phyloP scores from a whole-genome alignment of 2,888 invertebrate species.

The Campoplex capitator region DNA sequence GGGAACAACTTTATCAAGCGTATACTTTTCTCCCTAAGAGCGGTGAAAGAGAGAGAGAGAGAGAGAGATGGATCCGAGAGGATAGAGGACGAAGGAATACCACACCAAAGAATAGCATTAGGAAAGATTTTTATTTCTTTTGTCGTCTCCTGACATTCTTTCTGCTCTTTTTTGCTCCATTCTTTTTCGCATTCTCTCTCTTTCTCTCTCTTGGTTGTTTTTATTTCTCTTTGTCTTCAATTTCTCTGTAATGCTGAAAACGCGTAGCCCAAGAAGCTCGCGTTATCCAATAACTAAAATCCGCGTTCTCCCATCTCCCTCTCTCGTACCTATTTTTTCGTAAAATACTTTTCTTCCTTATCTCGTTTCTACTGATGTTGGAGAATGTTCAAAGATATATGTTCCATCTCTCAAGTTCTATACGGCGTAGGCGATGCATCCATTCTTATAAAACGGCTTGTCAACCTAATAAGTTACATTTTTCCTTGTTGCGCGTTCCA shows the following conservation, averaged over 20 bases:
- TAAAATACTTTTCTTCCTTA: not conserved
- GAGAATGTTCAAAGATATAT: slow-evolving; percentile 2
- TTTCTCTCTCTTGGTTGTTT: not conserved
- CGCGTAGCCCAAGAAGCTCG: slow-evolving; percentile 35
- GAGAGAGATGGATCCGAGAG: slow-evolving; percentile 48
- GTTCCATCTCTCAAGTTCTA: not conserved
- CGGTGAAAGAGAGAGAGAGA: not conserved
- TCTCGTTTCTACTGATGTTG: not conserved
- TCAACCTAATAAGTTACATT: slow-evolving; percentile 60
- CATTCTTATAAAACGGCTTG: slow-evolving; percentile 59
- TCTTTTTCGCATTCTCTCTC: slow-evolving; percentile 2
- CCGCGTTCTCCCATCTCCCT: slow-evolving; percentile 61
- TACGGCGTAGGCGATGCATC: slow-evolving; percentile 37
- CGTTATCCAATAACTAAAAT: slow-evolving; percentile 49
- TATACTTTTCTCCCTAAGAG: slow-evolving; percentile 64
- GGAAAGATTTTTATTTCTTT: slow-evolving; percentile 42
- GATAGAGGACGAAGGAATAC: not conserved
- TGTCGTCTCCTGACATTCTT: slow-evolving; percentile 1
- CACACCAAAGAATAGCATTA: slow-evolving; percentile 24
- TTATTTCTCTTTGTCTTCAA: slow-evolving; percentile 1
- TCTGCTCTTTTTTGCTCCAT: not conserved
- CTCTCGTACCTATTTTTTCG: slow-evolving; percentile 14
- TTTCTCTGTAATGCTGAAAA: slow-evolving; percentile 55
- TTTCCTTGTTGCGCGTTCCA: slow-evolving; percentile 3
- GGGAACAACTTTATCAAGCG: slow-evolving; percentile 75